phyloP scores from a whole-genome alignment of 2,888 invertebrate genomes.

The Lordiphosa andalusiaca region DNA sequence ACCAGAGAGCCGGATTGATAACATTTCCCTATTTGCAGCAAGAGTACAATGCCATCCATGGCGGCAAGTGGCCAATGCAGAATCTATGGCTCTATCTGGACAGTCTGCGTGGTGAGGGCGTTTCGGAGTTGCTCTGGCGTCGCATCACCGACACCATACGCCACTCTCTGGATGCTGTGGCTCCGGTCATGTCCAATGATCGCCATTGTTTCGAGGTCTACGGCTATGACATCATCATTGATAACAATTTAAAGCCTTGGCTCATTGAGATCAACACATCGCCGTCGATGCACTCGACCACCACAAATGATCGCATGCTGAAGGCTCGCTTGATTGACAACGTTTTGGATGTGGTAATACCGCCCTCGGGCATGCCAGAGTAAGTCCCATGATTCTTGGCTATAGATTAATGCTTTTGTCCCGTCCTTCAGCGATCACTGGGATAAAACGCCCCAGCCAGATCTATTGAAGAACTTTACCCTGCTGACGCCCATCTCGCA shows the following conservation, averaged over 20 bases:
- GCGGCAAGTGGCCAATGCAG: conserved; percentile 96
- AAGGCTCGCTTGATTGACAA: conserved; percentile 97
- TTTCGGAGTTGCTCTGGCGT: conserved; percentile 93
- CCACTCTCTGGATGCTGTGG: conserved; percentile 95
- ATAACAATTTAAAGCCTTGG: conserved; percentile 96
- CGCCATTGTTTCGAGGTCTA: conserved; percentile 89
- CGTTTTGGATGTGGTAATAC: conserved; percentile 93
- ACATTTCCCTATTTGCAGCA: conserved; percentile 80
- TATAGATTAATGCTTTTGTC: background rate
- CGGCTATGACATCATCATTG: conserved; percentile 96
- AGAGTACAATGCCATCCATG: conserved; percentile 96
- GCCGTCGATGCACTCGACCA: conserved; percentile 95
- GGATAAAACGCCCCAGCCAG: conserved; percentile 89
- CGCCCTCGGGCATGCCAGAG: conserved; percentile 93
- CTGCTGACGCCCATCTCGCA: conserved; percentile 31
- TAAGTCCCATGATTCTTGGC: conserved; percentile 31
- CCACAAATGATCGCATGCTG: conserved; percentile 94
- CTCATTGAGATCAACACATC: conserved; percentile 96
- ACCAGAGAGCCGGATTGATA: no score
- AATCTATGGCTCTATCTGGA: conserved; percentile 94
- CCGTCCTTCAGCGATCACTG: conserved; percentile 83
- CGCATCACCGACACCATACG: conserved; percentile 94
- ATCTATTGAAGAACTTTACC: conserved; percentile 89
- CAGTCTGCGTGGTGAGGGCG: conserved; percentile 92
- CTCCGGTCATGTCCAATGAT: conserved; percentile 95